Conservation (phyloP, 2,113 vertebrate species). For the Tor tambroides region DNA sequence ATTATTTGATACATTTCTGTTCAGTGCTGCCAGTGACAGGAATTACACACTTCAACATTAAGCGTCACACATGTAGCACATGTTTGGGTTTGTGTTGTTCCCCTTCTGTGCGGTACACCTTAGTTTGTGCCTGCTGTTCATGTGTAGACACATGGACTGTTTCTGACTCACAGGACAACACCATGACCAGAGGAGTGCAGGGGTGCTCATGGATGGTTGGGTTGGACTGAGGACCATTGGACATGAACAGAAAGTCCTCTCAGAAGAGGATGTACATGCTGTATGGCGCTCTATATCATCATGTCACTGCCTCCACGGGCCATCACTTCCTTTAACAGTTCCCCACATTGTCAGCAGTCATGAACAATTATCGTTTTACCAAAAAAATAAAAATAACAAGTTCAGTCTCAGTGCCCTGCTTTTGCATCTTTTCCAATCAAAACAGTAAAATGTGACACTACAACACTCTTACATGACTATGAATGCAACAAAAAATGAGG, state of each 20-base stretch:
- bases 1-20: not conserved
- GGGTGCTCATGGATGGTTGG: slow-evolving; percentile 64
- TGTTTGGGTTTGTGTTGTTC: slow-evolving; percentile 25
- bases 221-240: slow-evolving; percentile 57
- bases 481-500: not conserved
- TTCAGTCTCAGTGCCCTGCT: not conserved
- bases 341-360: not conserved
- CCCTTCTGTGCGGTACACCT: slow-evolving; percentile 40
- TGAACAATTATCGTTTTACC: not conserved
- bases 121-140: slow-evolving; percentile 58
- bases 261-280: slow-evolving; percentile 42
- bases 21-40: not conserved
- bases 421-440: not conserved
- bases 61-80: not conserved
- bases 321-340: slow-evolving; percentile 15
- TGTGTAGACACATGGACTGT: slow-evolving; percentile 53
- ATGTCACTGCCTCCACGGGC: slow-evolving; percentile 11
- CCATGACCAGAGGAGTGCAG: slow-evolving; percentile 61
- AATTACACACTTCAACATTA: slow-evolving; percentile 30
- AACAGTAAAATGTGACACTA: not conserved
- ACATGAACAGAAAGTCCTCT: slow-evolving; percentile 56
- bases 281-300: slow-evolving; percentile 26
- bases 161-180: slow-evolving; percentile 61
- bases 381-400: not conserved
- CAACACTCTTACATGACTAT: not conserved